Conservation (phyloP, 2,797 vertebrate species). For the Sebastes umbrosus region DNA sequence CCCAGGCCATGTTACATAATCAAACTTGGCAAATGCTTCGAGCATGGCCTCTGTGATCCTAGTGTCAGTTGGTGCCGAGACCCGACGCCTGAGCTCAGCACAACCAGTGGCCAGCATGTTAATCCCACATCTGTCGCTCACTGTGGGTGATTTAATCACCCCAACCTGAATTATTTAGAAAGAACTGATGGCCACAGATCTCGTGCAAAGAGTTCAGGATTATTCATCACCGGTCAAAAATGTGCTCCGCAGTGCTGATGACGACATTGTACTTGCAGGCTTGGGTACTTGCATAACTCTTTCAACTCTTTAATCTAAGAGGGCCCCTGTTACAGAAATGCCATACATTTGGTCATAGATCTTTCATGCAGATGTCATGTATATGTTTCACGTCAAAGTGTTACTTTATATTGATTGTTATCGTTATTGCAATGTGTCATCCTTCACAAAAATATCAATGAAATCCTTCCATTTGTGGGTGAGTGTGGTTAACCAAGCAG, state of each 20-base stretch:
- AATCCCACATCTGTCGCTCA: slow-evolving; percentile 67
- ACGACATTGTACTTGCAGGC: not conserved
- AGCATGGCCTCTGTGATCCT: slow-evolving; percentile 41
- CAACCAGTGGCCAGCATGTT: slow-evolving; percentile 48
- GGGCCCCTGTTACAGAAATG: not conserved
- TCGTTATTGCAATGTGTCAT: not conserved
- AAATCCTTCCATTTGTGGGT: not conserved
- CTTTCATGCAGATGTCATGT: not conserved
- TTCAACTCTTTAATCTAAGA: not conserved
- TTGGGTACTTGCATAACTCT: not conserved
- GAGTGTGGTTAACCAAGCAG: not conserved
- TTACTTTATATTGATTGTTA: not conserved
- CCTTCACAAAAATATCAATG: not conserved
- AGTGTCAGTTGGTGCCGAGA: slow-evolving; percentile 45
- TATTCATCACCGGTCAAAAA: slow-evolving; percentile 18
- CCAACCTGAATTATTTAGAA: slow-evolving; percentile 57
- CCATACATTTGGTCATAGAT: not conserved
- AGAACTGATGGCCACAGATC: slow-evolving; percentile 29
- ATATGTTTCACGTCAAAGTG: not conserved
- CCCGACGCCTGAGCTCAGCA: slow-evolving; percentile 61
- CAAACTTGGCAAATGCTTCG: slow-evolving; percentile 37
- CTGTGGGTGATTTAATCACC: slow-evolving; percentile 51
- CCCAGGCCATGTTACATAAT: slow-evolving; percentile 51
- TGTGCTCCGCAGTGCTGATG: not conserved
- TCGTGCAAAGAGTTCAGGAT: slow-evolving; percentile 13